Conservation (phyloP, 2,113 vertebrate genomes). For the Crotalus horridus region DNA sequence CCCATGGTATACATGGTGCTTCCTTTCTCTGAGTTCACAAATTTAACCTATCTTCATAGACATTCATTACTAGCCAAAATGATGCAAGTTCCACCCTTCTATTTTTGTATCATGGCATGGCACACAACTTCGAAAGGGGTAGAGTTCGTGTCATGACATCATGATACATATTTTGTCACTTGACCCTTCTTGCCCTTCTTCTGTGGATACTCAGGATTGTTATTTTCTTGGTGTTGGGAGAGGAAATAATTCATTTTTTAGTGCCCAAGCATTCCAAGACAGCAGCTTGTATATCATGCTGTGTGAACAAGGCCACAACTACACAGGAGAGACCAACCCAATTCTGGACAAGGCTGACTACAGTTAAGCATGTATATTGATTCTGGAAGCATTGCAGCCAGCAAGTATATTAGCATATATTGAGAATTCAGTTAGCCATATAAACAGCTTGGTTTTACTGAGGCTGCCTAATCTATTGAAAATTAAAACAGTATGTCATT, state of each 20-base stretch:
- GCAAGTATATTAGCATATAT: background rate
- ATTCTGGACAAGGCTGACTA: background rate
- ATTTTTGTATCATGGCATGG: background rate
- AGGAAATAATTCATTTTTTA: background rate
- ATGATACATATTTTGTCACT: background rate
- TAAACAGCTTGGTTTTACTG: background rate
- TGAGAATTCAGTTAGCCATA: slow-evolving; percentile 11
- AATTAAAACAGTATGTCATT: background rate
- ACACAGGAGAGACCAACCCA: fast-evolving
- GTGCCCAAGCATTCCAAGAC: background rate
- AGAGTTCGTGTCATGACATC: background rate
- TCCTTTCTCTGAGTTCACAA: background rate
- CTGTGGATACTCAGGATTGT: background rate
- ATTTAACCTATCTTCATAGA: background rate
- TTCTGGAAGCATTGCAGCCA: background rate
- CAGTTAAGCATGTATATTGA: background rate
- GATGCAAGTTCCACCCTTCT: background rate
- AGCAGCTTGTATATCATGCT: background rate
- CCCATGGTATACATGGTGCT: background rate
- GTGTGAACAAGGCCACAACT: background rate
- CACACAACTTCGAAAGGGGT: background rate
- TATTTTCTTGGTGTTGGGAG: background rate
- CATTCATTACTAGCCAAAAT: background rate
- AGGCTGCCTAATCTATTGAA: background rate
- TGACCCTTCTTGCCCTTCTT: background rate